Evolutionary conservation across 2,797 vertebrate species (phyloP).

Genomic region (Lemur catta): DNA sequence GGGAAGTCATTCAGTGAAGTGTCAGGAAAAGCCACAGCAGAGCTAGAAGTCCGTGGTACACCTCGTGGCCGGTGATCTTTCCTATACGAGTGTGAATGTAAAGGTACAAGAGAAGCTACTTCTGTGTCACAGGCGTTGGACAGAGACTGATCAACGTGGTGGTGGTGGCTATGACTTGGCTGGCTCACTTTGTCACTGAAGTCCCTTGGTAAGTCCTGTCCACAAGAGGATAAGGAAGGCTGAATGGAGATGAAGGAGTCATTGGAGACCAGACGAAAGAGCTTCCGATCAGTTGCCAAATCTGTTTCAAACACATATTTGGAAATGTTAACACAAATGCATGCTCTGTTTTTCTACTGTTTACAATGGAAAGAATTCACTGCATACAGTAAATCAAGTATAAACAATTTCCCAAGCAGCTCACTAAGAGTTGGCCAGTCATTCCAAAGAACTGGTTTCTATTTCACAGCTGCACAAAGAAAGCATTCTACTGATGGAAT

Average conservation of each 20-base stretch:
- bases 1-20: constrained; percentile 93
- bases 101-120: constrained; percentile 88
- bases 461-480: constrained; percentile 52
- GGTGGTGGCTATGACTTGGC: constrained; percentile 85
- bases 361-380: constrained; percentile 62
- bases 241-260: constrained; percentile 98
- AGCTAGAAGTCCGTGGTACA: constrained; percentile 97
- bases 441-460: constrained; percentile 41
- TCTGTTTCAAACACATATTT: constrained; percentile 87
- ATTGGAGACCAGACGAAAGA: constrained; percentile 96
- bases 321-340: constrained; percentile 67
- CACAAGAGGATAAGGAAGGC: constrained; percentile 95
- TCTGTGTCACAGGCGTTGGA: constrained; percentile 91
- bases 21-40: constrained; percentile 97
- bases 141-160: constrained; percentile 91
- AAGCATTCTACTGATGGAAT: constrained; percentile 50
- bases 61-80: constrained; percentile 97
- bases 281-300: constrained; percentile 94
- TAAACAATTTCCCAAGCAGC: constrained; percentile 47
- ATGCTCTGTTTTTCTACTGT: constrained; percentile 18
- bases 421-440: constrained; percentile 30
- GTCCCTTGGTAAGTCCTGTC: constrained; percentile 92
- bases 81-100: constrained; percentile 94
- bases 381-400: constrained; percentile 27
- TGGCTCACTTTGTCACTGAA: constrained; percentile 88